Evolutionary conservation across 2,113 vertebrate species (phyloP), one percentile per base, ranked within the genome.

Genomic region (Dicerorhinus sumatrensis): DNA sequence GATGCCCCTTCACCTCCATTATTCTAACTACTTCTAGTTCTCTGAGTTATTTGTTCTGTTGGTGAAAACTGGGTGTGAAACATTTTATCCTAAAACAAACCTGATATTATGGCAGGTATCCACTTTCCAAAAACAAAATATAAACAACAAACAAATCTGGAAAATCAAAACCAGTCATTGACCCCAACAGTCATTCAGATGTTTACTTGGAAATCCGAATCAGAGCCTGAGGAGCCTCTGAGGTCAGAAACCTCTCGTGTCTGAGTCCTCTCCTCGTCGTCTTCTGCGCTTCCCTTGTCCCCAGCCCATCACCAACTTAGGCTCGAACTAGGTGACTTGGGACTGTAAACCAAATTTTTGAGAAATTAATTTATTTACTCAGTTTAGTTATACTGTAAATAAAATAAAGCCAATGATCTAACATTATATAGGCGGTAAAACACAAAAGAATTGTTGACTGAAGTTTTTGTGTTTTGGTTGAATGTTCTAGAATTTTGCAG

Each of bases 1-100:
- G 36, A 93, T 6, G n/a, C 29, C 12, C 21, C 31, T 0, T 6
- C 2, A 23, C 3, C 16, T 63, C 27, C 36, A 20, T 58, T 92
- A 27, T 72, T 82, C 81, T 69, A 39, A 58, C 20, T n/a, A 23
- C 51, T 81, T 85, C 77, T 91, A 11, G 4, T 84, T 95, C 58
- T 89, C 77, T 65, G 29, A 70, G 20, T 80, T 65, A 6, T 36
- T 21, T 60, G 10, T 58, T 86, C 12, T 70, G 6, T 85, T 65
- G 60, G 27, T 65, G 82, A 85, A 60, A 89, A 58, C n/a, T 62
- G 33, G 81, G 39, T 11, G 18, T 46, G 60, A 58, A 76, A 73
- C n/a, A 4, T 46, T 91, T 90, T 84, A 88, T 85, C 60, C 23
- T 60, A 60, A 96, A 96, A 46, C 54, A 93, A 70, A 77, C 36